Evolutionary conservation across 2,888 invertebrate genomes (phyloP), one percentile per base, ranked within the genome.

Genomic region (Drosophila colorata): DNA sequence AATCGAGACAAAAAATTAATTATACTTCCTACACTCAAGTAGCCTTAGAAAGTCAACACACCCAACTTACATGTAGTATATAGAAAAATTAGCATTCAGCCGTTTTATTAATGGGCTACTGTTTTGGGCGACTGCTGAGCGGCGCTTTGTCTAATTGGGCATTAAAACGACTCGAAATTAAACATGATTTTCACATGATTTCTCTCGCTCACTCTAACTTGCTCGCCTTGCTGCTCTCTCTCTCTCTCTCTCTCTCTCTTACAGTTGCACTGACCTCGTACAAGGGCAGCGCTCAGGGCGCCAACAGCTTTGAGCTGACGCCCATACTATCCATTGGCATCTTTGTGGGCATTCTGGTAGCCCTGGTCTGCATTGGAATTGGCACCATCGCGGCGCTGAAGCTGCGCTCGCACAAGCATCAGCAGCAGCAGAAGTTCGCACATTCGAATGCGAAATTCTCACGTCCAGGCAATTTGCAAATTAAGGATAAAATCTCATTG

Each of bases 401-500:
- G 84, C 77, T 92, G 74, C 92, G 92, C 67, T 92, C 92, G 43
- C 90, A 91, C 75, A 91, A 92, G 74, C 91, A 91, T 66, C 92
- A 91, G 52, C 85, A 81, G 68, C 91, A 90, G 55, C 92, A 91
- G 80, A 91, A 92, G 75, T 91, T 90, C 70, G 89, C 80, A 71
- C 91, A 92, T 85, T 91, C 91, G 69, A 92, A 91, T 90, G 90
- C 90, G 76, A 92, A 93, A 89, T 93, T 94, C 90, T 93, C 94
- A 87, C 93, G 95, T 87, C 95, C 95, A 14, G 93, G 93, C 87
- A 93, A 94, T 91, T 93, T 94, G 78, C 93, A 94, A 80, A 93
- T 94, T 88, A 95, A 94, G 92, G 94, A 95, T 91, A 96, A 95
- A 92, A 95, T 94, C 72, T 93, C 95, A 59, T 92, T 95, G 90